phyloP scores from a whole-genome alignment of 1,140 invertebrate genomes.

The Aphidius ervi region DNA sequence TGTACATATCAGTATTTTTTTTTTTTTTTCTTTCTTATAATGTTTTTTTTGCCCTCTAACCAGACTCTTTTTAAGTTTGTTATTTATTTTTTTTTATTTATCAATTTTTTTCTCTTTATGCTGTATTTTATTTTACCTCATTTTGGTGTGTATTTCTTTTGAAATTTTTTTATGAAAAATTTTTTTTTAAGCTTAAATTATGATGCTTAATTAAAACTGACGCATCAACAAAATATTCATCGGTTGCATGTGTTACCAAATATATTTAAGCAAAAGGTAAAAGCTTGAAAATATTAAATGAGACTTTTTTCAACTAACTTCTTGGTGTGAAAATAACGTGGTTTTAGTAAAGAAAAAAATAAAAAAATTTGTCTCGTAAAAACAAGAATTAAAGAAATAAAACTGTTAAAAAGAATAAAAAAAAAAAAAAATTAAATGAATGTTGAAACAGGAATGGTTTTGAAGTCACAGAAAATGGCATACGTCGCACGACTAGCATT shows the following conservation, averaged over 20 bases:
- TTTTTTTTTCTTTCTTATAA: too few species aligned
- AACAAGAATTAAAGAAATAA: constrained; percentile 1
- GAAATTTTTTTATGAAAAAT: too few species aligned
- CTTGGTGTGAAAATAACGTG: neutral
- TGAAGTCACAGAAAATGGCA: too few species aligned
- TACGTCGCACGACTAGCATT: neutral
- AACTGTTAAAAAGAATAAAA: neutral
- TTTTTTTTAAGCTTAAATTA: constrained; percentile 16
- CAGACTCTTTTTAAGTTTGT: too few species aligned
- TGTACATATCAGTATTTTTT: too few species aligned
- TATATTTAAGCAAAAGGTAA: neutral
- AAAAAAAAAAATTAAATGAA: neutral
- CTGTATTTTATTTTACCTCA: too few species aligned
- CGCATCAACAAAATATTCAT: constrained; percentile 17
- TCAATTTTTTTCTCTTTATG: too few species aligned
- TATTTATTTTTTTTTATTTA: too few species aligned
- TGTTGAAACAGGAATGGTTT: neutral
- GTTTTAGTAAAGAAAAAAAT: neutral
- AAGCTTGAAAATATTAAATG: constrained; percentile 10
- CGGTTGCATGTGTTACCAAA: constrained; percentile 14
- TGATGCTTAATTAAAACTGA: constrained; percentile 21
- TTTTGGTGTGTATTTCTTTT: too few species aligned
- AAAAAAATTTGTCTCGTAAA: neutral
- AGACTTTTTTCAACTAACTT: constrained; percentile 14
- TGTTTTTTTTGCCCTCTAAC: too few species aligned